Conservation (phyloP, 2,113 vertebrate species). For the Beaufortia kweichowensis region DNA sequence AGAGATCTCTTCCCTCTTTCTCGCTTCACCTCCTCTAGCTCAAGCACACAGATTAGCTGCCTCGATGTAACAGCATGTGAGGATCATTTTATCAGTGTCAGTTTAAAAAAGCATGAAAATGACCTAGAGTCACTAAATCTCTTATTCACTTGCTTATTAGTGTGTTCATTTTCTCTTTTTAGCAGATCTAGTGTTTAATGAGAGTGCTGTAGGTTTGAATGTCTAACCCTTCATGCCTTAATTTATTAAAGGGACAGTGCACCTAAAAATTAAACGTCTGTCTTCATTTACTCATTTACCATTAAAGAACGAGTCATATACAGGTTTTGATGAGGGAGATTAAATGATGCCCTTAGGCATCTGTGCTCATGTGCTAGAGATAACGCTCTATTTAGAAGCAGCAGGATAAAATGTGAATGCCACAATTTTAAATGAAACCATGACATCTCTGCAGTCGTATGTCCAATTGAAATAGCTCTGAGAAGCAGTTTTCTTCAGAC, state of each 20-base stretch:
- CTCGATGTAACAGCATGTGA: conserved; percentile 30
- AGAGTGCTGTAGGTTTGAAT: conserved; percentile 3
- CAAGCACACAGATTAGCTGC: conserved; percentile 36
- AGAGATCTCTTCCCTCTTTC: neutral
- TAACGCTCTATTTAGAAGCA: neutral
- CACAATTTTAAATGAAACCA: neutral
- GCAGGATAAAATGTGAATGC: neutral
- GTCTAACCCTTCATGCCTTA: neutral
- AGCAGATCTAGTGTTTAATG: conserved; percentile 30
- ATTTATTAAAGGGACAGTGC: neutral
- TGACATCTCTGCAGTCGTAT: neutral
- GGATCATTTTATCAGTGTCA: conserved; percentile 38
- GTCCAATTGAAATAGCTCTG: neutral
- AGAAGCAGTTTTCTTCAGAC: neutral
- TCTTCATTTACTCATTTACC: no score
- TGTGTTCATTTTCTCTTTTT: neutral
- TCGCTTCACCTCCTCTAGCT: neutral
- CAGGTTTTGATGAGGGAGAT: no score
- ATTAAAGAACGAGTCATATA: no score
- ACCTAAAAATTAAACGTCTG: no score
- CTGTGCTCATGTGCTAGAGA: neutral
- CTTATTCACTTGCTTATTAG: conserved; percentile 1
- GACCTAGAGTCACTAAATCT: conserved; percentile 23
- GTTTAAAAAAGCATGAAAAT: conserved; percentile 35
- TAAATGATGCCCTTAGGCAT: no score